Evolutionary conservation across 2,888 invertebrate species (phyloP), one percentile per base, ranked within the genome.

Genomic region (Aspidiotus destructor): DNA sequence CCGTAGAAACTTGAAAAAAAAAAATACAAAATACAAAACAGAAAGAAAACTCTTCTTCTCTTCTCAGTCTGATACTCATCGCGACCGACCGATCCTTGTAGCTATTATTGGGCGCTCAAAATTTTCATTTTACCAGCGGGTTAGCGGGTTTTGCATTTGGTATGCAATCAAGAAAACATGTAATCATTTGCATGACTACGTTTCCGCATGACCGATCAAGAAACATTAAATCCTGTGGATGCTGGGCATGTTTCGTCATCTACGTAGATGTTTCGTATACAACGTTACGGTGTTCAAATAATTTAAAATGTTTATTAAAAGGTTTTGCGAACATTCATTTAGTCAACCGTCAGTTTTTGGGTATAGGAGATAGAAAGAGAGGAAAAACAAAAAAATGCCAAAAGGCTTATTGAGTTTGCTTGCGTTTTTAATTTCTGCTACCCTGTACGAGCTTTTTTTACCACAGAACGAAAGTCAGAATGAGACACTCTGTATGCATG

Each of bases 101-200:
- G 15, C 28, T 11, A 63, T 6, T n/a, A 8, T 42, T n/a, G 44
- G 28, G 28, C 61, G 42, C n/a, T 41, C n/a, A 42, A 42, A 60
- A 28, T 44, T 28, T 61, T 61, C 61, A 44, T 61, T 42, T 61
- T 42, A 42, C 13, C 11, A 42, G 11, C 52, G 54, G 55, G 40
- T 11, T 28, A 48, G 40, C 28, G 28, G 28, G 2, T 28, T 28
- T 28, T 28, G 67, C 48, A 48, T 58, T 48, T 15, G 67, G 67
- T 67, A 67, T 67, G 67, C 58, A 60, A 67, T 67, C 67, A 60
- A 67, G 67, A 48, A 28, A 67, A 58, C 67, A 67, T 67, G 67
- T 67, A 67, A 67, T 67, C 67, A 67, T 67, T 67, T 67, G 67
- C 67, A 67, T 67, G 67, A 67, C 58, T 67, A 67, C 58, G 67